phyloP scores from a whole-genome alignment of 2,113 vertebrate species.

The Gavialis gangeticus region DNA sequence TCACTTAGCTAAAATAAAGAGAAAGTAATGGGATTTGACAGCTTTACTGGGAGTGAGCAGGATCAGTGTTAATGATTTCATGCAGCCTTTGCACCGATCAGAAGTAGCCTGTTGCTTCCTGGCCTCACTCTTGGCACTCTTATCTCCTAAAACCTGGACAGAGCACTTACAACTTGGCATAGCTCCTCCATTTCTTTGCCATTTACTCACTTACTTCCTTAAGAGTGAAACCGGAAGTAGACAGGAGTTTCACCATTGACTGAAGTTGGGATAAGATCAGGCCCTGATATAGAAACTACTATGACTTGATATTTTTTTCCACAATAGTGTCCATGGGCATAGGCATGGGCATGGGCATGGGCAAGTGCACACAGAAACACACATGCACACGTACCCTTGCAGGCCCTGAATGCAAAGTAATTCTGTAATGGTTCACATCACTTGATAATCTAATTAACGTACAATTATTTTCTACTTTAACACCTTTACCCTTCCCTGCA shows the following conservation, averaged over 20 bases:
- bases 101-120: slow-evolving; percentile 33
- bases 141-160: slow-evolving; percentile 27
- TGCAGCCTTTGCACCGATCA: background rate
- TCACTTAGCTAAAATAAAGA: background rate
- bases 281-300: slow-evolving; percentile 7
- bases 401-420: background rate
- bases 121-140: slow-evolving; percentile 46
- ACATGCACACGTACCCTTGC: background rate
- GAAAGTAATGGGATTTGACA: background rate
- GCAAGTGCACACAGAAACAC: background rate
- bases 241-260: slow-evolving; percentile 26
- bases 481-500: background rate
- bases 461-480: background rate
- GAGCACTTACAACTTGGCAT: slow-evolving; percentile 33
- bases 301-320: background rate
- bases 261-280: slow-evolving; percentile 25
- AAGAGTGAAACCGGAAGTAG: slow-evolving; percentile 43
- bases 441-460: background rate
- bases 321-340: background rate
- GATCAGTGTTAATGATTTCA: slow-evolving; percentile 20
- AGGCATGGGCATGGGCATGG: no score
- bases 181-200: slow-evolving; percentile 50
- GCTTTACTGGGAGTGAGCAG: background rate
- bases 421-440: background rate
- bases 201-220: background rate